Base-by-base conservation (phyloP, 1,140 invertebrate genomes). In the Idris sp. region DNA sequence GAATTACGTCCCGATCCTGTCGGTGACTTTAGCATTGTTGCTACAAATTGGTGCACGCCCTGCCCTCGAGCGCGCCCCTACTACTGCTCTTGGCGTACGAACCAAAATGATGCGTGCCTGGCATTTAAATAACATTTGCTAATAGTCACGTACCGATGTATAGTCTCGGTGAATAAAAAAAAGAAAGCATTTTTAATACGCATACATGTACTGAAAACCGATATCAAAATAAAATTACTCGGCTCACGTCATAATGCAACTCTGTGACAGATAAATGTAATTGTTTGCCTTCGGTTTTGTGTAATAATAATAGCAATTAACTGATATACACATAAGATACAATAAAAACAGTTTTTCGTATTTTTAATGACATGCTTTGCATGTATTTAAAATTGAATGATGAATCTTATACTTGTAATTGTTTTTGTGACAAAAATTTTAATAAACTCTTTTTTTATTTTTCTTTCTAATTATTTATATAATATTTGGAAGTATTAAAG, bases 1-100 rank as follows among this genome's bases (percentile, higher is more conserved):
- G 80, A 88, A 87, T 88, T 88, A 88, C 85, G 81, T 82, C 79
- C 75, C 84, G 82, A 87, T 87, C 84, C 86, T 88, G 86, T 74
- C 65, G 76, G 82, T 88, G 86, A 87, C 86, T 88, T 85, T 81
- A 77, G 82, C 79, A 86, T 88, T 86, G 84, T 86, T 84, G 83
- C 77, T 85, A 78, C 82, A 87, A 86, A 87, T 86, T 87, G 85
- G 85, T 87, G 80, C 75, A 84, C 86, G 85, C 85, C 85, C 84
- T 83, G 78, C 80, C 85, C 79, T 77, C 77, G 64, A 76, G 77
- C 73, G 59, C 36, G 30, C 69, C 71, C 76, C 69, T 54, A 22
- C 72, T 40, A 22, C 61, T 68, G 46, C 30, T 61, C 33, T 54
- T 67, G 69, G 51, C 71, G 58, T 73, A 44, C 49, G 56, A 46